These are phyloP conservation scores for Caprella mutica DNA, from an alignment of 2,888 invertebrate species.

Conservation along the genomic window DNA sequence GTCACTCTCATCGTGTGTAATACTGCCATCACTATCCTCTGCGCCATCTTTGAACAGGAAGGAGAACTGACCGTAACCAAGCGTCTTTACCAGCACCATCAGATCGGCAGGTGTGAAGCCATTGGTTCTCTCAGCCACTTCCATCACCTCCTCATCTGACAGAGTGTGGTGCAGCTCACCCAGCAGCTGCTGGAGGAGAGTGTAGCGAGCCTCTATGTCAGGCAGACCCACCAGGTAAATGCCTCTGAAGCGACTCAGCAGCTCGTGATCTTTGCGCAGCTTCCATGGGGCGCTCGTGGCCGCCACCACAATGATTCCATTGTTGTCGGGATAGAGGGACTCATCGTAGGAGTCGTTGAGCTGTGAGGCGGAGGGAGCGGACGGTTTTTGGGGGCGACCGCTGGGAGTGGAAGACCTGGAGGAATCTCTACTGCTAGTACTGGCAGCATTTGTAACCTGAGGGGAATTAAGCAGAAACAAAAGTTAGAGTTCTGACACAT, in stretches of 20 bases:
- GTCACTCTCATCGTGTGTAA: too few species aligned
- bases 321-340: conserved; percentile 27
- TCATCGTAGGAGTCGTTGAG: conserved; percentile 26
- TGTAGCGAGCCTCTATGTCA: conserved; percentile 27
- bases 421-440: conserved; percentile 15
- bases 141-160: conserved; percentile 29
- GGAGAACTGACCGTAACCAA: conserved; percentile 32
- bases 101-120: conserved; percentile 33
- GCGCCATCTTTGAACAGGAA: too few species aligned
- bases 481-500: too few species aligned
- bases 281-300: conserved; percentile 31
- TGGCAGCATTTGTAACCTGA: too few species aligned
- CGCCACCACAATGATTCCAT: conserved; percentile 32
- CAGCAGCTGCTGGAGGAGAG: conserved; percentile 22
- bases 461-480: too few species aligned
- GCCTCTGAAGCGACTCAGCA: conserved; percentile 30
- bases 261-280: conserved; percentile 30
- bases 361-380: conserved; percentile 18
- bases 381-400: too few species aligned
- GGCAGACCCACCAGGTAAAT: conserved; percentile 32
- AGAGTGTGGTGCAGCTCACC: conserved; percentile 30
- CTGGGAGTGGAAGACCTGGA: conserved; percentile 15
- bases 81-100: conserved; percentile 31
- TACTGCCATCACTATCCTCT: too few species aligned
- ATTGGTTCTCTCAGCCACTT: conserved; percentile 29